phyloP scores from a whole-genome alignment of 2,888 invertebrate genomes.

The Aphidoletes aphidimyza region DNA sequence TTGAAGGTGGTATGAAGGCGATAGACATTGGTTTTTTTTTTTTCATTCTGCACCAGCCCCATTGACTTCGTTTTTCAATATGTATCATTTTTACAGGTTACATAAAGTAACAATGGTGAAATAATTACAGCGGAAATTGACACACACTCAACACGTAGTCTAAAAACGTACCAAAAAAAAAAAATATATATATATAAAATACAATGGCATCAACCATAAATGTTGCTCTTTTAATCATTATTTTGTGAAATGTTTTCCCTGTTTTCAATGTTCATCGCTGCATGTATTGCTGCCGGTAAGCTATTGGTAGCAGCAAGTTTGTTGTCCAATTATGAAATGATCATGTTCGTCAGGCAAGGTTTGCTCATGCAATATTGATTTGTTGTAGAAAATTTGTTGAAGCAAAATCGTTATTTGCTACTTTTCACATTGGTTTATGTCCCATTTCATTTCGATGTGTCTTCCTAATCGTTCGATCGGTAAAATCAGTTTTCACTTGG shows the following conservation, averaged over 20 bases:
- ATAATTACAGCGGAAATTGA: slow-evolving; percentile 6
- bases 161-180: background rate
- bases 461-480: background rate
- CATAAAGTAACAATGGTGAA: slow-evolving; percentile 36
- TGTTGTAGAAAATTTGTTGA: slow-evolving; percentile 15
- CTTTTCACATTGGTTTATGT: background rate
- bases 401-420: slow-evolving; percentile 14
- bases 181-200: no score
- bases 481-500: no score
- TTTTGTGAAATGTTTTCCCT: no score
- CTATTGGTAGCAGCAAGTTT: no score
- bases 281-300: no score
- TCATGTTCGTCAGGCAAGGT: background rate
- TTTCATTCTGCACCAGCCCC: background rate
- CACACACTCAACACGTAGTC: background rate
- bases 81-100: slow-evolving; percentile 22
- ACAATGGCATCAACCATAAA: no score
- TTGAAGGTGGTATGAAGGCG: no score
- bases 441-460: background rate
- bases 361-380: slow-evolving; percentile 32
- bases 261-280: no score
- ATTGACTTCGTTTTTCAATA: background rate
- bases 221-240: background rate
- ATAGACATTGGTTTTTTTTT: no score
- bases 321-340: slow-evolving; percentile 21